A percentile compares a stretch with the other conserved stretches of the same genome.
Conservation (phyloP, 1,140 invertebrate species). For the Pseudomyrmex concolor region DNA sequence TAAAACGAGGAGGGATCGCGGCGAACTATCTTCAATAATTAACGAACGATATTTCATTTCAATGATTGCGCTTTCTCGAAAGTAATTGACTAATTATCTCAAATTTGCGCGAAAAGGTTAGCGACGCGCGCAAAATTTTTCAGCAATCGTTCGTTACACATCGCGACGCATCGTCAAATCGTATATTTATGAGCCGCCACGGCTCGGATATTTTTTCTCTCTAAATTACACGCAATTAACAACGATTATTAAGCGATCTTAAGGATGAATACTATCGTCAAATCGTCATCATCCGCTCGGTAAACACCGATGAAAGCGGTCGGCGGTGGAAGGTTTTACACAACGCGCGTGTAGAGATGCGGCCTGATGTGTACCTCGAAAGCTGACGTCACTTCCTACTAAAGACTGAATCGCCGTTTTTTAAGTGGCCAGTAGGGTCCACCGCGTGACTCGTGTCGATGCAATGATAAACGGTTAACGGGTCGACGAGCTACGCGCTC, state of each 20-base stretch:
- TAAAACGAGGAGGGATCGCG: conserved; percentile 68
- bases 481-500: conserved; percentile 74
- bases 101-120: too few relatives aligned
- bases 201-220: neutral
- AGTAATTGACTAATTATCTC: too few relatives aligned
- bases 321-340: conserved; percentile 25
- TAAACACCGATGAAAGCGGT: neutral
- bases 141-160: neutral
- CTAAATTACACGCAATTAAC: neutral
- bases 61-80: neutral
- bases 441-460: conserved; percentile 81
- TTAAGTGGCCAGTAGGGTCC: conserved; percentile 78
- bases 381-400: conserved; percentile 82
- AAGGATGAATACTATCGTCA: neutral
- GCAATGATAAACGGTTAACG: conserved; percentile 81
- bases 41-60: neutral
- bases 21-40: conserved; percentile 50
- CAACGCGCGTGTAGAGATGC: neutral
- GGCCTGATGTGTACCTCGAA: conserved; percentile 34
- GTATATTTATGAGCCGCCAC: too few relatives aligned
- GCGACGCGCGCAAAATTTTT: neutral
- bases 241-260: neutral
- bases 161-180: neutral
- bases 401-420: conserved; percentile 77
- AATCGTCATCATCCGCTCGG: conserved; percentile 1